Base-by-base conservation (phyloP, 2,113 vertebrate species). In the Lepus timidus region DNA sequence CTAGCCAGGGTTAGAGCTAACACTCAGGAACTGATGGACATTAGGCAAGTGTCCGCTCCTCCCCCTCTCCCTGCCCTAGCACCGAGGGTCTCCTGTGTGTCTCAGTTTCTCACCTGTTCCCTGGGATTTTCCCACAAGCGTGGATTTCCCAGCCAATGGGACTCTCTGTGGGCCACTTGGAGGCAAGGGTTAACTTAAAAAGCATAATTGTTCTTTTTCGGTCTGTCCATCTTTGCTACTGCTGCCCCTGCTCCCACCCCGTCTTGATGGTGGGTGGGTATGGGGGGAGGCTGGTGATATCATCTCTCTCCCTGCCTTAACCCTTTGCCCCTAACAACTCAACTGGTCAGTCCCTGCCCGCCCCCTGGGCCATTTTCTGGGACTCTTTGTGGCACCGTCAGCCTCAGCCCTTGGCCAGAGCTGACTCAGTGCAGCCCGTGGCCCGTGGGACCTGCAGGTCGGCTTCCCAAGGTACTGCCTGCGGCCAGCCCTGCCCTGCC, bases 121-220 rank as follows among this genome's bases (percentile, higher is more conserved):
- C 44, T 44, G 44, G 44, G 44, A 44, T 44, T 44, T 7, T 44
- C 44, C 44, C 44, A 44, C 44, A 44, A 44, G 5, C 44, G 6
- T 44, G 44, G 7, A 44, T 44, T 44, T 44, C 44, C 44, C 85
- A 61, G 91, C 67, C 92, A 91, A 25, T 87, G 76, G 76, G 52
- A 76, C 44, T 96, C 81, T 85, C 88, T 49, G 27, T 79, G 90
- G 92, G 82, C 67, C 94, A 95, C 76, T 95, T 96, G 93, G 91
- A 92, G 82, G 44, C 44, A 44, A 44, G 44, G 7, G 96, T 88
- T 85, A 87, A 95, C 96, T 97, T 95, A 97, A 97, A 97, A 96
- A 7, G 88, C 92, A 90, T 97, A 93, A 95, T 97, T 94, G 87
- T 92, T 91, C 84, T 96, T 96, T 96, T 90, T 90, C 81, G 85